Conservation (phyloP, 1,140 invertebrate species). For the Fopius arisanus region DNA sequence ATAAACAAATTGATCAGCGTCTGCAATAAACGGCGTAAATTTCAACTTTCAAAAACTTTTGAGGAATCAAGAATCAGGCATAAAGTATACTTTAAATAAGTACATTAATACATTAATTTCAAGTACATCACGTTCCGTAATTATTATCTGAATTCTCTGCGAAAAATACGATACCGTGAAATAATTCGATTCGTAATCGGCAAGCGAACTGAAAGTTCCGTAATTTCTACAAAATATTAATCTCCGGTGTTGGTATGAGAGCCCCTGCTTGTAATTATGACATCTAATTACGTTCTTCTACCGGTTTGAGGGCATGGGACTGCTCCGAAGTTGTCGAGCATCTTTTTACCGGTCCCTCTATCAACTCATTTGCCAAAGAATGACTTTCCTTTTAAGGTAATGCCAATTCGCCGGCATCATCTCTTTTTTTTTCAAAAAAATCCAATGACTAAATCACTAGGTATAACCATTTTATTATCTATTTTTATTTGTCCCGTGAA, state of each 20-base stretch:
- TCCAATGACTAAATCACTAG: background rate
- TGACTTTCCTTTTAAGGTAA: background rate
- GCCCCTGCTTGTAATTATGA: slow-evolving; percentile 62
- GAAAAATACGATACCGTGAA: no score
- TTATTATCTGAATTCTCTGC: no score
- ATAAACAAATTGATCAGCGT: no score
- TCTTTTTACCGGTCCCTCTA: background rate
- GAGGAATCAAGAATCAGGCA: no score
- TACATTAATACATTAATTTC: no score
- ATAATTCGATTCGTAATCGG: no score
- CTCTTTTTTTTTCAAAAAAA: background rate
- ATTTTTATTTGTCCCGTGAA: background rate
- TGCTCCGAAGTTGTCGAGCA: background rate
- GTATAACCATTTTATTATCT: background rate
- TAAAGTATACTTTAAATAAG: no score
- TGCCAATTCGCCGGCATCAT: background rate
- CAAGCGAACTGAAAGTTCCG: no score
- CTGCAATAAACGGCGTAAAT: no score
- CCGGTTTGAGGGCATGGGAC: slow-evolving; percentile 41
- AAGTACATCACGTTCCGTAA: no score
- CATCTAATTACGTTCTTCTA: slow-evolving; percentile 63
- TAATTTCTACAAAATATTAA: no score
- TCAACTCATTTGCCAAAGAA: background rate
- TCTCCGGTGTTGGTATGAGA: slow-evolving; percentile 40
- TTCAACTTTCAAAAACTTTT: no score